A percentile compares a stretch with the other conserved stretches of the same genome.
These are phyloP conservation scores for Metopolophium dirhodum DNA, from an alignment of 1,140 invertebrate genomes.

Conservation along the genomic window DNA sequence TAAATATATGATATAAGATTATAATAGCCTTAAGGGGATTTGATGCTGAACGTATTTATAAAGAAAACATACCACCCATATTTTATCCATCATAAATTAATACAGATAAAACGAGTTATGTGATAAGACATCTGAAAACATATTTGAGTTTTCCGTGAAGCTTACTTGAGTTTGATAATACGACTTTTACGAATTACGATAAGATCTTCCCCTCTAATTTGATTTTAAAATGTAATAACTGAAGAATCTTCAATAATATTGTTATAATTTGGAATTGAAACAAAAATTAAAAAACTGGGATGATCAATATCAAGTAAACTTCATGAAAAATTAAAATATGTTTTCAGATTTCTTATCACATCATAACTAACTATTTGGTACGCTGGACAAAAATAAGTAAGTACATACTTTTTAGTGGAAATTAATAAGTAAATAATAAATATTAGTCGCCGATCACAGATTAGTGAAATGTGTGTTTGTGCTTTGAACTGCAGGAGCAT, in stretches of 20 bases:
- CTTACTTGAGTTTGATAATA: background rate
- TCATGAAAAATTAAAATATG: no score
- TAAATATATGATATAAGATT: conserved; percentile 5
- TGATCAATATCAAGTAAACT: background rate
- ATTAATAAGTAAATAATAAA: no score
- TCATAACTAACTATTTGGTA: no score
- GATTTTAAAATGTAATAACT: background rate
- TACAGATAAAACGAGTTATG: no score
- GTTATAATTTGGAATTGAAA: background rate
- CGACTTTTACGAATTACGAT: background rate
- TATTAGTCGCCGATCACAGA: no score
- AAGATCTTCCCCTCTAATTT: background rate
- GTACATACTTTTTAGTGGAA: no score
- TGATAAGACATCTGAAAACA: background rate
- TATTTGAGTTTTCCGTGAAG: background rate
- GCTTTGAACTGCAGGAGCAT: no score
- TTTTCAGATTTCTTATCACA: no score
- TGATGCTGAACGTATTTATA: background rate
- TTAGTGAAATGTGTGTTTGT: no score
- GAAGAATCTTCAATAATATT: background rate
- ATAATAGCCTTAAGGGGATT: background rate
- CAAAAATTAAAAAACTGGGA: background rate
- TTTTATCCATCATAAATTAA: no score
- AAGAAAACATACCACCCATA: background rate
- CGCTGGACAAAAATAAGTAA: no score